Evolutionary conservation across 2,888 invertebrate genomes (phyloP), one percentile per base, ranked within the genome.

Genomic region (Lottia gigantea): DNA sequence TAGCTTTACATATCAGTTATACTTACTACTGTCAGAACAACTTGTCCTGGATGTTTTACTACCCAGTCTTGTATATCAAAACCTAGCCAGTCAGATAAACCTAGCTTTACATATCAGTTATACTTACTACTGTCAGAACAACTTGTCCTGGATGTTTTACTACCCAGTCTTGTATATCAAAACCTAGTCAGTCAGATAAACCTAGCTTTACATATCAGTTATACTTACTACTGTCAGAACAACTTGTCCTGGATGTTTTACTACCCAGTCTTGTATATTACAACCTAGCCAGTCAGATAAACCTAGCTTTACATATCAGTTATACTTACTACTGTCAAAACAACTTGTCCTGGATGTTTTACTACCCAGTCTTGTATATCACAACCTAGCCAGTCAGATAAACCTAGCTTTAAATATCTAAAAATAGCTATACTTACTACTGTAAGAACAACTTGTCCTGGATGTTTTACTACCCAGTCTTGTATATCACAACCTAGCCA

Each of bases 81-180:
- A n/a, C 82, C 83, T 7, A 80, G 65, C 82, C 85, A 85, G 75
- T 87, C 87, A 62, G 85, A 79, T 65, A 88, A 76, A 25, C 88
- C 88, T 8, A 85, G 71, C 78, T 87, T 87, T 71, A 88, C 69
- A 71, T 86, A 86, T 70, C 88, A 87, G 76, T 15, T 76, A 70
- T 23, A 12, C 67, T 72, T 82, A 87, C 87, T 78, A 87, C 87
- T 62, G 87, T 87, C 40, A 88, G 82, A 25, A 88, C 86, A 14
- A 88, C 87, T 73, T 88, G 88, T 62, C 88, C 88, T 14, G 88
- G 87, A 76, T 88, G 88, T 78, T 85, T 85, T 11, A 83, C 69
- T 2, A 88, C 86, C 88, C 88, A 88, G 8, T 85, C 84, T 62
- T 82, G 73, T 14, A 82, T 77, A 11, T 69, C 71, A 25, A 82